phyloP scores from a whole-genome alignment of 2,888 invertebrate genomes.

The Nephrotoma guestfalica region DNA sequence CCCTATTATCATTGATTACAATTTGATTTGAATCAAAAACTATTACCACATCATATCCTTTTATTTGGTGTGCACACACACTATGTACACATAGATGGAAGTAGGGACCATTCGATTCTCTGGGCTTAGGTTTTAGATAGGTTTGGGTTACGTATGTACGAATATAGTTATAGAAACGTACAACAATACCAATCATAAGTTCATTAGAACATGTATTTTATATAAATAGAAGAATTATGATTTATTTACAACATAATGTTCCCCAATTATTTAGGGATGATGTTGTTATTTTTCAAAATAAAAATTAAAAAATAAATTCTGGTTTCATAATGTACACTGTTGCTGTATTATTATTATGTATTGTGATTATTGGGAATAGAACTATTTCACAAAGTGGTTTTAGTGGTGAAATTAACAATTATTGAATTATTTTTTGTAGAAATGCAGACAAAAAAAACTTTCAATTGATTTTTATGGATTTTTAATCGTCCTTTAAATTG shows the following conservation, averaged over 20 bases:
- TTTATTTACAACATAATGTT: background rate
- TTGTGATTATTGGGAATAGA: background rate
- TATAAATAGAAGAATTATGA: background rate
- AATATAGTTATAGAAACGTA: background rate
- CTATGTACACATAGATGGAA: background rate
- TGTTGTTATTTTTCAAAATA: background rate
- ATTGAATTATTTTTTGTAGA: background rate
- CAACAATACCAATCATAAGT: background rate
- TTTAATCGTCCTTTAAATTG: background rate
- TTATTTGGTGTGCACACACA: background rate
- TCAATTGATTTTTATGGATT: background rate
- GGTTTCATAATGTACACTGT: background rate
- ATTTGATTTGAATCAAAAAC: background rate
- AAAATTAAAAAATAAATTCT: background rate
- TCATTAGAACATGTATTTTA: background rate
- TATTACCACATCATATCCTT: background rate
- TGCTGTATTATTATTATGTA: background rate
- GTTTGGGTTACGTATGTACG: background rate
- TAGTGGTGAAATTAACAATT: background rate
- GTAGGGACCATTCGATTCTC: background rate
- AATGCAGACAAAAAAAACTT: background rate
- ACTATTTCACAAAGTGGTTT: background rate
- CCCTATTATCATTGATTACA: background rate
- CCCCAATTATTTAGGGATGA: background rate
- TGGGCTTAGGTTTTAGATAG: background rate